Conservation (phyloP, 2,797 vertebrate genomes). For the Rhincodon typus region DNA sequence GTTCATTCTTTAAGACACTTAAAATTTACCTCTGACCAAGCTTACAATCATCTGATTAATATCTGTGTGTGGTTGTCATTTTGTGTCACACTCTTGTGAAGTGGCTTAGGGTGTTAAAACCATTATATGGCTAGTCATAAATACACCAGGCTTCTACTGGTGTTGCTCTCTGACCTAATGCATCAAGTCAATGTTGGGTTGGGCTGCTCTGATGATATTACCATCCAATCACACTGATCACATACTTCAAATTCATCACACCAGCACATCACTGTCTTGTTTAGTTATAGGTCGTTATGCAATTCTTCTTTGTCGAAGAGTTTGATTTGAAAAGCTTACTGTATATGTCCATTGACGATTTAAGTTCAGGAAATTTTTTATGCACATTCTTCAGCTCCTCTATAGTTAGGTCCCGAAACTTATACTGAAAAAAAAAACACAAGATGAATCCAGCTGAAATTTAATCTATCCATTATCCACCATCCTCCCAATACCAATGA, state of each 20-base stretch:
- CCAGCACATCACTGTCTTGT: background rate
- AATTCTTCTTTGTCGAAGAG: too few species aligned
- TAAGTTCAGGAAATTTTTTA: conserved; percentile 66
- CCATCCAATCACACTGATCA: background rate
- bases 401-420: conserved; percentile 83
- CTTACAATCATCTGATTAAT: too few species aligned
- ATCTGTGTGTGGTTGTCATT: too few species aligned
- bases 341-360: conserved; percentile 67
- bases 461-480: background rate
- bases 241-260: background rate
- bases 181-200: background rate
- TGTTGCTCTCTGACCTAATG: background rate
- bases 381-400: conserved; percentile 79
- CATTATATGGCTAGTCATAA: background rate
- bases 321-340: conserved; percentile 62
- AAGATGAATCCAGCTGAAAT: background rate
- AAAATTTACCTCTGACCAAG: too few species aligned
- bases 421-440: conserved; percentile 68
- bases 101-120: too few species aligned
- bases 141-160: too few species aligned
- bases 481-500: too few species aligned
- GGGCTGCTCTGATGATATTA: background rate
- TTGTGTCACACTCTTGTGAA: background rate
- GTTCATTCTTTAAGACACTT: too few species aligned
- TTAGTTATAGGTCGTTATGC: too few species aligned